phyloP scores from a whole-genome alignment of 2,113 vertebrate species.

The Centropus bengalensis region DNA sequence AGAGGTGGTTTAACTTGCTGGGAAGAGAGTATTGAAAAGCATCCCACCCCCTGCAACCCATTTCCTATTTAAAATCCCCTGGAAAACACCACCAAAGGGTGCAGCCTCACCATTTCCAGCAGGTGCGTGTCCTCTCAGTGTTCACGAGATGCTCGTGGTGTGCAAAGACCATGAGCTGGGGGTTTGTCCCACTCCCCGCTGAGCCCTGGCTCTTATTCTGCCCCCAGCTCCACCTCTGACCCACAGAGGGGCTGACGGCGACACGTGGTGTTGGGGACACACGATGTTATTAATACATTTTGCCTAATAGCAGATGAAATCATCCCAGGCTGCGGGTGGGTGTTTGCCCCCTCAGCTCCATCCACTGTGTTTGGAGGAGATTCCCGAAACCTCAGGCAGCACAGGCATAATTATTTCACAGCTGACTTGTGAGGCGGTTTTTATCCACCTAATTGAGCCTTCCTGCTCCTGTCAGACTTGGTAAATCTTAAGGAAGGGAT shows the following conservation, averaged over 20 bases:
- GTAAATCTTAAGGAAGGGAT: background rate
- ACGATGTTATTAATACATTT: background rate
- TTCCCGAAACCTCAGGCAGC: background rate
- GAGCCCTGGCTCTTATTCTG: conserved; percentile 19
- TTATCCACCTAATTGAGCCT: background rate
- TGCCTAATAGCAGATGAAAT: conserved; percentile 45
- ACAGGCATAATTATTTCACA: background rate
- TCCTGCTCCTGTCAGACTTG: background rate
- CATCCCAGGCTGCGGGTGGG: background rate
- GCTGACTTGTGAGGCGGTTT: background rate
- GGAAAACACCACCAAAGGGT: background rate
- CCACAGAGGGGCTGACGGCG: background rate
- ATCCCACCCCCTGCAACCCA: background rate
- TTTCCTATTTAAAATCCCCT: background rate
- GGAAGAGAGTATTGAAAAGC: background rate
- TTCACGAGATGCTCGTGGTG: background rate
- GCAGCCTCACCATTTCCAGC: conserved; percentile 44
- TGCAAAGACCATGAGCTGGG: background rate
- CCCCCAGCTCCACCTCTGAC: conserved; percentile 30
- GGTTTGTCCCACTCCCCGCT: background rate
- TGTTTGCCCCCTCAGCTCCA: background rate
- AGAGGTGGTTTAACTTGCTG: fast-evolving
- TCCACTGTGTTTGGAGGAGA: background rate
- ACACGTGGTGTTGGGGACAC: background rate
- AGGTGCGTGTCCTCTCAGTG: background rate